phyloP scores from a whole-genome alignment of 2,113 vertebrate genomes.

The Solea senegalensis region DNA sequence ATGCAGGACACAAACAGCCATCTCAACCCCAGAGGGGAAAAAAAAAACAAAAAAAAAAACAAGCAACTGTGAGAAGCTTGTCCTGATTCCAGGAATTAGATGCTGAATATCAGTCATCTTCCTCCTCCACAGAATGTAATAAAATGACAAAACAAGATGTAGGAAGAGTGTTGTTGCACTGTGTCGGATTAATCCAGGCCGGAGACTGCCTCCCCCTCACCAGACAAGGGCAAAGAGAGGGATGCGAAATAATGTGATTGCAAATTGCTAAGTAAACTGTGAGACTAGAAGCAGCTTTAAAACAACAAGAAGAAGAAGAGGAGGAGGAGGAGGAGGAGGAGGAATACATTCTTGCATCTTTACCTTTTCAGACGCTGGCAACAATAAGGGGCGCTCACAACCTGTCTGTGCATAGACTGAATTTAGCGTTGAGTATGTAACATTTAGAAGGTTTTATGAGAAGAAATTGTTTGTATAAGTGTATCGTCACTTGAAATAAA shows the following conservation, averaged over 20 bases:
- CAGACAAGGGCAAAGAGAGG: slow-evolving; percentile 34
- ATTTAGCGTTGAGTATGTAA: no score
- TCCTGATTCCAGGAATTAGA: slow-evolving; percentile 59
- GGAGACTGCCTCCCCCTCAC: slow-evolving; percentile 55
- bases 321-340: slow-evolving; percentile 1
- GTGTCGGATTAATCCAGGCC: slow-evolving; percentile 54
- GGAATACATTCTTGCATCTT: slow-evolving; percentile 1
- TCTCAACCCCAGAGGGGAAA: slow-evolving; percentile 26
- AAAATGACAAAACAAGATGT: slow-evolving; percentile 55
- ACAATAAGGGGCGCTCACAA: no score
- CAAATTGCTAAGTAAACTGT: slow-evolving; percentile 13
- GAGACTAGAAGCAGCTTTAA: slow-evolving; percentile 1
- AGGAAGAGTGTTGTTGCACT: slow-evolving; percentile 42
- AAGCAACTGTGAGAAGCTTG: slow-evolving; percentile 52
- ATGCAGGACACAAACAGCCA: slow-evolving; percentile 35
- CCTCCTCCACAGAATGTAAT: slow-evolving; percentile 57
- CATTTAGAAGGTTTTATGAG: no score
- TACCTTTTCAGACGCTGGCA: slow-evolving; percentile 8
- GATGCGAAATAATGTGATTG: slow-evolving; percentile 33
- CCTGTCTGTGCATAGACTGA: no score
- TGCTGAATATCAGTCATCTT: slow-evolving; percentile 59
- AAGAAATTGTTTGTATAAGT: no score
- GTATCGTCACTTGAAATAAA: no score
- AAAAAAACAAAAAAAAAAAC: slow-evolving; percentile 27
- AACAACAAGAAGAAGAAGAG: background rate